phyloP scores from a whole-genome alignment of 1,140 invertebrate genomes.

The Diplogasteroides magnus region DNA sequence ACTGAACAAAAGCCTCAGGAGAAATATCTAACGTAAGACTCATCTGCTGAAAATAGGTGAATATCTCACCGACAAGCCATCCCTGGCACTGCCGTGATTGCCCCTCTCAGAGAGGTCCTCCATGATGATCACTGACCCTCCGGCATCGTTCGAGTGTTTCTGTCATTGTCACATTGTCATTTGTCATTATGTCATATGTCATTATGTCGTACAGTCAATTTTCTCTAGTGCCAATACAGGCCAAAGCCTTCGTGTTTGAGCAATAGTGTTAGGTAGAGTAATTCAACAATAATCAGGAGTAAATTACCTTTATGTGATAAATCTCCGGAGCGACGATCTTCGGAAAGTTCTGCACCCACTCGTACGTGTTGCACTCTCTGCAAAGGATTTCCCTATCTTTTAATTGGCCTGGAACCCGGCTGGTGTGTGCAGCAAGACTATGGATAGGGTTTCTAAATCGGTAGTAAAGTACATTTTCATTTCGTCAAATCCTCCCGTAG shows the following conservation, averaged over 20 bases:
- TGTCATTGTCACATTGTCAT: too few species aligned
- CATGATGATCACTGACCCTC: slow-evolving; percentile 46
- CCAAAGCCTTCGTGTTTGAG: too few species aligned
- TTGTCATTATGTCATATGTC: too few species aligned
- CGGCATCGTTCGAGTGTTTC: slow-evolving; percentile 38
- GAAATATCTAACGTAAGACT: background rate
- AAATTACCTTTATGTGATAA: slow-evolving; percentile 48
- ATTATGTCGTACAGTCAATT: too few species aligned
- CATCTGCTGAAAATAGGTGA: too few species aligned
- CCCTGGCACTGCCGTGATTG: slow-evolving; percentile 30
- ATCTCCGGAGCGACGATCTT: slow-evolving; percentile 45
- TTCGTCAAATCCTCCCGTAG: too few species aligned
- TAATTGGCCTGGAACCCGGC: too few species aligned
- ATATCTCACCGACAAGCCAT: slow-evolving; percentile 31
- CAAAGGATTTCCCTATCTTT: slow-evolving; percentile 15
- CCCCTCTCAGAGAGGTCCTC: slow-evolving; percentile 47
- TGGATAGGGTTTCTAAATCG: too few species aligned
- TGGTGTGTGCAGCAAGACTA: too few species aligned
- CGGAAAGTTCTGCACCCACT: slow-evolving; percentile 46
- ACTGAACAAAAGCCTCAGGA: background rate
- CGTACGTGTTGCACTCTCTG: slow-evolving; percentile 50
- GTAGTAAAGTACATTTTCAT: too few species aligned
- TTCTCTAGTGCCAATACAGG: too few species aligned
- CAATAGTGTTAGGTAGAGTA: background rate
- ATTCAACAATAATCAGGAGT: background rate